These are phyloP conservation scores for Idaea aversata DNA, from an alignment of 2,888 invertebrate genomes.

Conservation along the genomic window DNA sequence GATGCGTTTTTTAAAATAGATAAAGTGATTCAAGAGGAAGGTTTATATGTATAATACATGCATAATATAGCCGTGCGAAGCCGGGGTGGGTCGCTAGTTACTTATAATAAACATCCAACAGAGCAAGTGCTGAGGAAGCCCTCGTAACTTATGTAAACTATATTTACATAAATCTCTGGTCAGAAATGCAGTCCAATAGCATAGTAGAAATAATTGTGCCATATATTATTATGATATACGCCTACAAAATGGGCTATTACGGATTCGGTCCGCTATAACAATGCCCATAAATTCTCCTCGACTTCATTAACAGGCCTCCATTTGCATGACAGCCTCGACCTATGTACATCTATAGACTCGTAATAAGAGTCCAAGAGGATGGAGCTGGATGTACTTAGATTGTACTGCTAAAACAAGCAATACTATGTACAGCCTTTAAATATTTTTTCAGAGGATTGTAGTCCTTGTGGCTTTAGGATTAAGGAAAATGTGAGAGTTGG, in stretches of 20 bases:
- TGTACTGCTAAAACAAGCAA: slow-evolving; percentile 36
- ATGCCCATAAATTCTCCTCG: slow-evolving; percentile 76
- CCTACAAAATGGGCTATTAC: slow-evolving; percentile 74
- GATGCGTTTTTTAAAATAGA: too few species aligned
- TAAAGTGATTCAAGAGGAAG: too few species aligned
- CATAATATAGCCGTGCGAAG: background rate
- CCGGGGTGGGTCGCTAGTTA: background rate
- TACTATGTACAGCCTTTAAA: slow-evolving; percentile 6
- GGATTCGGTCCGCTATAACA: slow-evolving; percentile 71
- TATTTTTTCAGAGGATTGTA: slow-evolving; percentile 32
- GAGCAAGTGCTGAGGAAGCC: slow-evolving; percentile 6
- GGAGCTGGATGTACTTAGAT: slow-evolving; percentile 50
- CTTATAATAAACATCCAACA: slow-evolving; percentile 17
- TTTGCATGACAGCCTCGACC: slow-evolving; percentile 75
- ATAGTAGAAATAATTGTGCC: slow-evolving; percentile 65
- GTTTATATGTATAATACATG: background rate
- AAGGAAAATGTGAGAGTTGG: slow-evolving; percentile 23
- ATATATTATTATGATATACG: slow-evolving; percentile 76
- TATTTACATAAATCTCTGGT: slow-evolving; percentile 46
- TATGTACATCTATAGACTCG: slow-evolving; percentile 56
- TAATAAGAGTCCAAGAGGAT: slow-evolving; percentile 57
- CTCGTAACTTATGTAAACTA: slow-evolving; percentile 19
- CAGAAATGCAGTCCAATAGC: slow-evolving; percentile 61
- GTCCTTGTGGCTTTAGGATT: slow-evolving; percentile 37
- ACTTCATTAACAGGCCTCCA: slow-evolving; percentile 80